A percentile compares a stretch with the other conserved stretches of the same genome.
phyloP scores from a whole-genome alignment of 2,888 invertebrate genomes.

The Lingula anatina region DNA sequence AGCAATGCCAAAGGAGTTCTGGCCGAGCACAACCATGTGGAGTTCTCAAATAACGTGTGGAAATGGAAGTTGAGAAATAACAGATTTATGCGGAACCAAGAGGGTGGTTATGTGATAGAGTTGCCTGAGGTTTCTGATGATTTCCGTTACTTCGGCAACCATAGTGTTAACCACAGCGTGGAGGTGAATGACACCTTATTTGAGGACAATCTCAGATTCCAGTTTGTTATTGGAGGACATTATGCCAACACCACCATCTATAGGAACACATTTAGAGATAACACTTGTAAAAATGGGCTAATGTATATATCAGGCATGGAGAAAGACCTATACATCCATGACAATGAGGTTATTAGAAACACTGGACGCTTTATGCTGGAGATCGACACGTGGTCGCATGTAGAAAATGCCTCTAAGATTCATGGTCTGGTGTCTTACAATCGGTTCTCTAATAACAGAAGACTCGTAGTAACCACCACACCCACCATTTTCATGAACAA shows the following conservation, averaged over 20 bases:
- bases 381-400: constrained; percentile 84
- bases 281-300: constrained; percentile 63
- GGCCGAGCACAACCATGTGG: constrained; percentile 81
- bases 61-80: constrained; percentile 88
- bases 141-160: background rate
- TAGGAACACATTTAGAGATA: constrained; percentile 77
- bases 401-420: constrained; percentile 72
- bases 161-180: constrained; percentile 66
- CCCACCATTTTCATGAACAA: constrained; percentile 18
- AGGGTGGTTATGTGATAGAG: constrained; percentile 81
- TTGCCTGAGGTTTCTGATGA: constrained; percentile 60
- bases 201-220: constrained; percentile 79
- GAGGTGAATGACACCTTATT: constrained; percentile 83
- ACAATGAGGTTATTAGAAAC: constrained; percentile 76
- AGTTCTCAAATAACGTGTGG: constrained; percentile 94
- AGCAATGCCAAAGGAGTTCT: constrained; percentile 81
- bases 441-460: constrained; percentile 25
- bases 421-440: constrained; percentile 58
- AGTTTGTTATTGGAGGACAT: constrained; percentile 83
- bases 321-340: constrained; percentile 79
- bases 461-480: constrained; percentile 11
- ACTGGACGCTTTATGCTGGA: constrained; percentile 78
- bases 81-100: constrained; percentile 76
- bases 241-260: constrained; percentile 85
- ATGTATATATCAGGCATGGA: constrained; percentile 78